Conservation (phyloP, 1,140 invertebrate genomes). For the Nomia melanderi region DNA sequence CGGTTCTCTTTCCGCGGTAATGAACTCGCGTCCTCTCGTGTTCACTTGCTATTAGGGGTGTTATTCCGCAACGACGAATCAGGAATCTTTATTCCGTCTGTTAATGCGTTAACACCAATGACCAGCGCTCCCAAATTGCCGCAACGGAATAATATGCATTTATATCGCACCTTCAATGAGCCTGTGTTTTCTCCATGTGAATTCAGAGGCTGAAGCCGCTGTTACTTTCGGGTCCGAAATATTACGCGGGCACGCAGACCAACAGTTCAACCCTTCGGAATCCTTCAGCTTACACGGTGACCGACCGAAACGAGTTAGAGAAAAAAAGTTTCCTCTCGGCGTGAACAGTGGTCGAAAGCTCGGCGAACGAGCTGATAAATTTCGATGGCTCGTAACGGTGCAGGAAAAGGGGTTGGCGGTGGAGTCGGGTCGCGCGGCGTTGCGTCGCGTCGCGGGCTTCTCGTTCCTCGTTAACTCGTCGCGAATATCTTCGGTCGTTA, state of each 20-base stretch:
- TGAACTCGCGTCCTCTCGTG: constrained; percentile 21
- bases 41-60: neutral
- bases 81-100: neutral
- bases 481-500: constrained; percentile 45
- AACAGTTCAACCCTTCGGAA: too few species aligned
- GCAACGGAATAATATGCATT: too few species aligned
- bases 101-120: neutral
- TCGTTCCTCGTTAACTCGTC: constrained; percentile 38
- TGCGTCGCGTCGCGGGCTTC: neutral
- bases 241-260: too few species aligned
- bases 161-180: too few species aligned
- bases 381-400: neutral
- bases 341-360: neutral
- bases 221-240: too few species aligned
- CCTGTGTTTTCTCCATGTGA: too few species aligned
- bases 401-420: neutral
- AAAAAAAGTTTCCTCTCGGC: neutral
- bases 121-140: too few species aligned
- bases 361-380: neutral
- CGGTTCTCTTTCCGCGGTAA: constrained; percentile 12
- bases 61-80: neutral
- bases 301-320: too few species aligned
- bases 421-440: neutral
- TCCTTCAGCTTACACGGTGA: too few species aligned
- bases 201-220: too few species aligned